Base-by-base conservation (phyloP, 2,797 vertebrate species). In the Lophius americanus region DNA sequence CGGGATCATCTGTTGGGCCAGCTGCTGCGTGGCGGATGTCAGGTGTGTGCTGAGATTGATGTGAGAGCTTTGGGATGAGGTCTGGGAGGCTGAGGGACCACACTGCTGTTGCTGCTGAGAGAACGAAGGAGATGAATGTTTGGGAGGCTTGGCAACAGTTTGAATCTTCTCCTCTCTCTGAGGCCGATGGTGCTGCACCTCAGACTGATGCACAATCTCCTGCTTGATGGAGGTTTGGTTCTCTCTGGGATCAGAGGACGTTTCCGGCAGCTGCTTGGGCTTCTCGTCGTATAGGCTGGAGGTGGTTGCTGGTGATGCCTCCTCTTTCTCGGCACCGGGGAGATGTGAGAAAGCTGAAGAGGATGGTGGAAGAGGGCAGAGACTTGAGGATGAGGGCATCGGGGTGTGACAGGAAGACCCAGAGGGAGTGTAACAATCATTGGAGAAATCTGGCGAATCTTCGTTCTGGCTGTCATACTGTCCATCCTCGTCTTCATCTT, bases 391-490 rank as follows among this genome's bases (percentile, higher is more conserved):
- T 32, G 94, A 94, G 76, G 98, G 96, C 96, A 98, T 96, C 0
- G 97, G 97, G 38, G 97, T 99, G 89, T 98, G 98, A 92, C 96
- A 98, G 61, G 98, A 97, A 71, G 98, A 99, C 75, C 97, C 97
- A 90, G 97, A 98, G 9, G 95, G 97, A 39, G 96, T 98, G 77
- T 96, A 94, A 85, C 96, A 94, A 84, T 99, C 98, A 82, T 93
- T 82, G 61, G 95, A 94, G 70, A 96, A 94, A 86, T 99, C 98
- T 92, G 96, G 81, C 41, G 97, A 99, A 88, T 99, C 98, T 84
- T 99, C 98, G 8, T 99, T 99, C 91, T 98, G 97, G 91, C 98
- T 99, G 88, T 99, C 97, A 61, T 98, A 97, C 73, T 98, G 97
- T 75, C 96, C 95, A n/a, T 99, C 97, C 66, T 99, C 97, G 70